A percentile compares a stretch with the other conserved stretches of the same genome.
Evolutionary conservation across 2,888 invertebrate species (phyloP).

Genomic region (Agapostemon virescens): DNA sequence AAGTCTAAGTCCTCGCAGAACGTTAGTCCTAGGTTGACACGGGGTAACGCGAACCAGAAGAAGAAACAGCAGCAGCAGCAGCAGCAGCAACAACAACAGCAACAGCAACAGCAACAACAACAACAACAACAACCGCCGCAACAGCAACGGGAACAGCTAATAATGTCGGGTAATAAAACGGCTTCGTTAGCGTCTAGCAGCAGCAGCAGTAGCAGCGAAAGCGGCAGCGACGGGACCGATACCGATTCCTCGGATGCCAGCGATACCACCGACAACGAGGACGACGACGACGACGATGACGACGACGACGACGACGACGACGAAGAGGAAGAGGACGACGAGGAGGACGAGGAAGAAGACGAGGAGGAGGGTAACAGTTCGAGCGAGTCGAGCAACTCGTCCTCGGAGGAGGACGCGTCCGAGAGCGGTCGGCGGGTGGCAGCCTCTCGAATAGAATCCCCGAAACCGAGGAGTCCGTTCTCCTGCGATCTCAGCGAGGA

Average conservation of each 20-base stretch:
- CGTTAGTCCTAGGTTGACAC: constrained; percentile 71
- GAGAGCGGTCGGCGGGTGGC: constrained; percentile 36
- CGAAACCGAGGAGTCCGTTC: constrained; percentile 75
- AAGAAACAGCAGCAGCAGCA: constrained; percentile 23
- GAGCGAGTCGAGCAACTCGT: constrained; percentile 75
- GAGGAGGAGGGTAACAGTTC: constrained; percentile 70
- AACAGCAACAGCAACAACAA: constrained; percentile 2
- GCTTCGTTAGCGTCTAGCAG: constrained; percentile 61
- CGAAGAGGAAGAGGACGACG: constrained; percentile 78
- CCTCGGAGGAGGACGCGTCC: constrained; percentile 58
- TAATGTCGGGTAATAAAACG: constrained; percentile 58
- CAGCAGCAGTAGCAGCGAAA: constrained; percentile 68
- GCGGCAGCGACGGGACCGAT: constrained; percentile 59
- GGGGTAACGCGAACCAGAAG: constrained; percentile 62
- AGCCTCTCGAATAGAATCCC: constrained; percentile 49
- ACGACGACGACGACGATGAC: constrained; percentile 66
- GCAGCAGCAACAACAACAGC: constrained; percentile 17
- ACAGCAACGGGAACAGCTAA: background rate
- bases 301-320: constrained; percentile 74
- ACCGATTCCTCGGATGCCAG: constrained; percentile 41
- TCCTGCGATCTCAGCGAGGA: constrained; percentile 79
- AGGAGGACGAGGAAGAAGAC: constrained; percentile 77
- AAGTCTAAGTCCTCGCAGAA: constrained; percentile 67
- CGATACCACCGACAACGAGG: constrained; percentile 66
- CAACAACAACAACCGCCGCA: constrained; percentile 40